Conservation (phyloP, 2,797 vertebrate species). For the Prunella strophiata region DNA sequence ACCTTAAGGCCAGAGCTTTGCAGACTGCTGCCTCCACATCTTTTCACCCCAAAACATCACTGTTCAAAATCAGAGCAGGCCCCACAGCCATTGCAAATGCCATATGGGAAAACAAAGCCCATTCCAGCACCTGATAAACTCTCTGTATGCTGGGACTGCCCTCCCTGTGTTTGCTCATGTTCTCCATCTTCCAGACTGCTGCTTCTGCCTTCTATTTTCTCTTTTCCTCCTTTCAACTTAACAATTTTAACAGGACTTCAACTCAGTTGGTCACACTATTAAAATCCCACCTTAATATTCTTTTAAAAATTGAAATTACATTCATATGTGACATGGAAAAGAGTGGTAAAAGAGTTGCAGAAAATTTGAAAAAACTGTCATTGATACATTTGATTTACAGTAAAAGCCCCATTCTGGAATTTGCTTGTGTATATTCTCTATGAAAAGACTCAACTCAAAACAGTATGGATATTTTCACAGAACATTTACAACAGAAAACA, state of each 20-base stretch:
- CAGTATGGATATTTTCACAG: not conserved
- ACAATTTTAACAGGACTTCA: not conserved
- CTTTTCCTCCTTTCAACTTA: not conserved
- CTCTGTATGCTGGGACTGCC: not conserved
- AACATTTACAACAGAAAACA: conserved; percentile 5
- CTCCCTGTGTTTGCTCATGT: accelerated
- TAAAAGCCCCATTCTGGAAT: not conserved
- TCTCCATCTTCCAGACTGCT: not conserved
- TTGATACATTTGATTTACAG: not conserved
- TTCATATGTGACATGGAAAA: not conserved
- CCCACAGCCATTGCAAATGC: not conserved
- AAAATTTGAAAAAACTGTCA: not conserved
- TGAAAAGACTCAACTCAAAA: not conserved
- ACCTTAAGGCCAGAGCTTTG: not conserved
- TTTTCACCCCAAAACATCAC: not conserved
- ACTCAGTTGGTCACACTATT: not conserved
- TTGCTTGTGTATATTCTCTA: not conserved
- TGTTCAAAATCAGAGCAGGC: not conserved
- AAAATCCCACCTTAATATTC: not conserved
- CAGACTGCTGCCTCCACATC: not conserved
- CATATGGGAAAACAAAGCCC: not conserved
- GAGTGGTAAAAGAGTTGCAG: not conserved
- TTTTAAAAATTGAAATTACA: not conserved
- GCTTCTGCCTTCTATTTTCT: not conserved
- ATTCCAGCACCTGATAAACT: not conserved